phyloP scores from a whole-genome alignment of 2,113 vertebrate genomes.

The Pardalotus punctatus region DNA sequence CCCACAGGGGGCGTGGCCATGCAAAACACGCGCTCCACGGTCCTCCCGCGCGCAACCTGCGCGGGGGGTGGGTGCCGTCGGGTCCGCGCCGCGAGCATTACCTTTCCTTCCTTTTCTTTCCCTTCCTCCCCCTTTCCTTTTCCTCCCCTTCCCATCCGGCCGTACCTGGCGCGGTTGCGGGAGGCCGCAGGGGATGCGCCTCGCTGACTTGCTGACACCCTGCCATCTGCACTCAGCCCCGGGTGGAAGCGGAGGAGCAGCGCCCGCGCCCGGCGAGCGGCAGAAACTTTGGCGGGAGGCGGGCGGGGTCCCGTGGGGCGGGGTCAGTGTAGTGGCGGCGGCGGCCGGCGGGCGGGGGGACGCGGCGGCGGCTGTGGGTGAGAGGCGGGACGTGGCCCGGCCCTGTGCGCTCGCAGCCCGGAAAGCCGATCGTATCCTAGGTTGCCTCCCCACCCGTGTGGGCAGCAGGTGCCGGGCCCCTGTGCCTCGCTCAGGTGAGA shows the following conservation, averaged over 20 bases:
- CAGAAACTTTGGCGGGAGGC: not conserved
- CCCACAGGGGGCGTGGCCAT: not conserved
- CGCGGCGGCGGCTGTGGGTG: rapidly evolving
- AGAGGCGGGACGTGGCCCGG: not conserved
- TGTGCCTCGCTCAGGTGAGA: not conserved
- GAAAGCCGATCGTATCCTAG: no score
- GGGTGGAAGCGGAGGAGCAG: not conserved
- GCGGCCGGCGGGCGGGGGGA: no score
- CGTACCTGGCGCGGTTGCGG: not conserved
- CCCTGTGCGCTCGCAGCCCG: not conserved
- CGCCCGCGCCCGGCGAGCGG: not conserved
- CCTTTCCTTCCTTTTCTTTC: not conserved
- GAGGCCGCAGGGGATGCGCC: not conserved
- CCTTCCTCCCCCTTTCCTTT: not conserved
- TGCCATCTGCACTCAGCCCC: not conserved
- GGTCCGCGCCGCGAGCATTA: not conserved
- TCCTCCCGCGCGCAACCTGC: not conserved
- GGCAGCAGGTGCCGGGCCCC: no score
- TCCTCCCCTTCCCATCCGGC: not conserved
- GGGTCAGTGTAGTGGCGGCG: not conserved
- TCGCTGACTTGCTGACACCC: no score
- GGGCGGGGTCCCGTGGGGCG: not conserved
- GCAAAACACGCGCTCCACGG: not conserved
- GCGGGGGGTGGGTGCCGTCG: not conserved
- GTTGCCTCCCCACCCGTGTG: not conserved